A percentile compares a stretch with the other conserved stretches of the same genome.
Conservation (phyloP, 2,888 invertebrate genomes). For the Nomada hirtipes region DNA sequence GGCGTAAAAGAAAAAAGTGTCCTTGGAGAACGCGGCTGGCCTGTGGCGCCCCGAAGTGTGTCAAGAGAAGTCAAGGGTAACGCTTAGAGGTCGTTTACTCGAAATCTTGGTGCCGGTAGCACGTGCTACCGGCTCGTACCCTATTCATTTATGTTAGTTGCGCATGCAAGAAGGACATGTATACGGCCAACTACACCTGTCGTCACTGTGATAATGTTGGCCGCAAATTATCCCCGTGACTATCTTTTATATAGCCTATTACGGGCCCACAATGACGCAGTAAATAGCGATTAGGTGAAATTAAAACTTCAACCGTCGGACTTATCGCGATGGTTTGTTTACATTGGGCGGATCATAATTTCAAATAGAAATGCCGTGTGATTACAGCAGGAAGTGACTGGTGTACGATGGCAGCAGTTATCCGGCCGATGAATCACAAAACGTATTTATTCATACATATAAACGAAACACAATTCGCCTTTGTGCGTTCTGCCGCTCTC, state of each 20-base stretch:
- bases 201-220: constrained; percentile 74
- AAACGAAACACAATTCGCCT: constrained; percentile 13
- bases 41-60: constrained; percentile 18
- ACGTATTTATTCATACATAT: constrained; percentile 1
- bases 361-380: constrained; percentile 54
- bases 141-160: constrained; percentile 75
- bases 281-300: constrained; percentile 76
- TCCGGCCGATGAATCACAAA: background rate
- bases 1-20: constrained; percentile 37
- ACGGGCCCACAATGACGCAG: constrained; percentile 71
- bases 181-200: constrained; percentile 76
- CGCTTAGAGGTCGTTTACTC: constrained; percentile 56
- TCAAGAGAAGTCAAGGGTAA: constrained; percentile 65
- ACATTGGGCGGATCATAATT: constrained; percentile 66
- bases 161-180: constrained; percentile 79
- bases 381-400: constrained; percentile 44
- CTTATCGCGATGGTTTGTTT: constrained; percentile 73
- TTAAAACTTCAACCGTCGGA: constrained; percentile 72
- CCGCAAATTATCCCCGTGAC: constrained; percentile 68
- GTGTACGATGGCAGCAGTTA: constrained; percentile 23
- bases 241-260: constrained; percentile 73
- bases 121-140: constrained; percentile 62
- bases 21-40: constrained; percentile 23
- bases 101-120: constrained; percentile 56
- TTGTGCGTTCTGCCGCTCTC: background rate